Base-by-base conservation (phyloP, 2,888 invertebrate species). In the Agrilus cyanescens region DNA sequence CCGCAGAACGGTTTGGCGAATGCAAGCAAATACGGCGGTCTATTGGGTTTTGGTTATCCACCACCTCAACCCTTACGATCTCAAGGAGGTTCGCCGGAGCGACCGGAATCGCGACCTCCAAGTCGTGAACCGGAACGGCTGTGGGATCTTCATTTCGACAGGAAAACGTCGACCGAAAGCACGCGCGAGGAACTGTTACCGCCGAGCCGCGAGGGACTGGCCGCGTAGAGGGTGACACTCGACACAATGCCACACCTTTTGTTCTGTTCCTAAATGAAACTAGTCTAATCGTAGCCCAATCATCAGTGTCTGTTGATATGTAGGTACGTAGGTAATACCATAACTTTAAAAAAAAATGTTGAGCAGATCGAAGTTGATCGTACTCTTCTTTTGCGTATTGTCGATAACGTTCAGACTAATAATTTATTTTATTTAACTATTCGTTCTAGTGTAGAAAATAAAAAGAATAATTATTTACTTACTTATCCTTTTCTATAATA, bases 21-120 rank as follows among this genome's bases (percentile, higher is more conserved):
- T 32, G 57, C 60, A 25, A 75, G 74, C 43, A 83, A 85, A 61
- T 86, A 85, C 67, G 81, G 83, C 35, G 82, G 83, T 15, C 69
- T 85, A 13, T 72, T 86, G 46, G 82, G 84, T n/a, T 84, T 85
- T 63, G 80, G 84, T 6, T 81, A 82, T 41, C 80, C 81, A 56
- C 66, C 73, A 10, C 69, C 66, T 31, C 68, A 67, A 50, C 61
- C 64, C 49, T 56, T 68, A 47, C 72, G 70, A 13, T 73, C 74
- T 14, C 70, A 75, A 38, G 69, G 74, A 13, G 74, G 72, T 7
- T 75, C 76, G 32, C 66, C 67, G 18, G 68, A 65, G 49, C 60
- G 68, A 45, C 58, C 60, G 33, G 68, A 73, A 6, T 75, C 76
- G 31, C 57, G 67, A 49, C 62, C 67, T 41, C 57, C 65, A 35